Evolutionary conservation across 2,797 vertebrate species (phyloP).

Genomic region (Phoebastria nigripes): DNA sequence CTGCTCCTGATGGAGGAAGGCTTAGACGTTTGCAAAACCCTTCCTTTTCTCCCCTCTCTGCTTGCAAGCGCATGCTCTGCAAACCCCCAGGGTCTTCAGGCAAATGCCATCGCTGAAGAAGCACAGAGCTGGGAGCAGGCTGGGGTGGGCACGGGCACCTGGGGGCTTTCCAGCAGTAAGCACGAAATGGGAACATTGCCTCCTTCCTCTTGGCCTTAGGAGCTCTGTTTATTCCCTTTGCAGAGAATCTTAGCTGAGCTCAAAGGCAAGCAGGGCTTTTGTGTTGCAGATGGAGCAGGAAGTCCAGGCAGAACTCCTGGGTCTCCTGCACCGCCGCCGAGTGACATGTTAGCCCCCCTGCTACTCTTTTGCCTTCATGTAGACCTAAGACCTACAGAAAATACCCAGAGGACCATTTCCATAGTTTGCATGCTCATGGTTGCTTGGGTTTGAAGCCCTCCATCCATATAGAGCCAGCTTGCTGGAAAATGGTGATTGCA

Average conservation of each 20-base stretch:
- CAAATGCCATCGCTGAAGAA: accelerated
- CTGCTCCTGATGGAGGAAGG: not conserved
- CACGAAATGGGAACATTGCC: not conserved
- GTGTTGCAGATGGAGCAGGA: not conserved
- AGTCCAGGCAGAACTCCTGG: not conserved
- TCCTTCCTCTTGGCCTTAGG: not conserved
- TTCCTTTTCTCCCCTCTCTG: not conserved
- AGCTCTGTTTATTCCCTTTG: not conserved
- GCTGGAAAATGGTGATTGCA: not conserved
- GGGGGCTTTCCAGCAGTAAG: not conserved
- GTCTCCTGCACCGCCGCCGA: not conserved
- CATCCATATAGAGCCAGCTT: accelerated
- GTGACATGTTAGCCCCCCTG: not conserved
- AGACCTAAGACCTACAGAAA: not conserved
- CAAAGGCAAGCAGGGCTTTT: not conserved
- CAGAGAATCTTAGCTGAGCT: not conserved
- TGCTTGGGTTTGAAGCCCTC: not conserved
- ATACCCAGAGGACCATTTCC: not conserved
- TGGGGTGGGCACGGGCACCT: not conserved
- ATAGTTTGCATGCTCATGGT: accelerated
- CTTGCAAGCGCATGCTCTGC: not conserved
- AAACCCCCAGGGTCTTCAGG: accelerated
- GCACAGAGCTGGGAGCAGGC: not conserved
- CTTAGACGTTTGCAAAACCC: not conserved
- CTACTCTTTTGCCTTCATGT: accelerated